Evolutionary conservation across 1,140 invertebrate genomes (phyloP).

Genomic region (Diachasma alloeum): DNA sequence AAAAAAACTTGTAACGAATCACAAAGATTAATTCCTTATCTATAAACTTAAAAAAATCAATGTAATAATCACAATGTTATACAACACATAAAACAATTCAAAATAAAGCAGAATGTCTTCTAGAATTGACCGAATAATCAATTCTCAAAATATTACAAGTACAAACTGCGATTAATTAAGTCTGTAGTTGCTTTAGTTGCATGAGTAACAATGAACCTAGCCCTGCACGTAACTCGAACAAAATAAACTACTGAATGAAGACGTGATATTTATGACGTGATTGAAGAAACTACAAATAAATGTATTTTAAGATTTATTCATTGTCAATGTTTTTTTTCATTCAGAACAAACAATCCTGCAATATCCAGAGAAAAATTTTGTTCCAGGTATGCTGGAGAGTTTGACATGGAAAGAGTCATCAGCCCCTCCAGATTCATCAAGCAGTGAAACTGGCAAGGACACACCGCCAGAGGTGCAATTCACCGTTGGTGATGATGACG

Average conservation of each 20-base stretch:
- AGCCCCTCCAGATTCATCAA: slow-evolving; percentile 59
- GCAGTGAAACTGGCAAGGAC: slow-evolving; percentile 60
- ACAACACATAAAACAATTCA: not conserved
- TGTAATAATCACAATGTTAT: not conserved
- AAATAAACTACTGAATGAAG: no score
- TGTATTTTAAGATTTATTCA: not conserved
- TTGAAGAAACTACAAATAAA: not conserved
- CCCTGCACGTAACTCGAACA: no score
- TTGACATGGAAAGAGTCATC: slow-evolving; percentile 61
- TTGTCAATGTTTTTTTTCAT: not conserved
- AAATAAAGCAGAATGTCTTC: not conserved
- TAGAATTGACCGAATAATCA: not conserved
- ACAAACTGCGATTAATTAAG: no score
- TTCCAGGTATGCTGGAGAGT: slow-evolving; percentile 53
- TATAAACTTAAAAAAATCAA: not conserved
- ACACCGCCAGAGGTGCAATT: slow-evolving; percentile 60
- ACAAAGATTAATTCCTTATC: not conserved
- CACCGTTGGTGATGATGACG: slow-evolving; percentile 48
- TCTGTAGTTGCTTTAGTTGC: not conserved
- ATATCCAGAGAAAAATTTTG: slow-evolving; percentile 37
- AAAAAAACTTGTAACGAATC: not conserved
- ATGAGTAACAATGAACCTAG: not conserved
- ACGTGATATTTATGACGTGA: no score
- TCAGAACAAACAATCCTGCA: not conserved
- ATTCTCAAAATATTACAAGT: not conserved